Base-by-base conservation (phyloP, 2,113 vertebrate species). In the Panurus biarmicus region DNA sequence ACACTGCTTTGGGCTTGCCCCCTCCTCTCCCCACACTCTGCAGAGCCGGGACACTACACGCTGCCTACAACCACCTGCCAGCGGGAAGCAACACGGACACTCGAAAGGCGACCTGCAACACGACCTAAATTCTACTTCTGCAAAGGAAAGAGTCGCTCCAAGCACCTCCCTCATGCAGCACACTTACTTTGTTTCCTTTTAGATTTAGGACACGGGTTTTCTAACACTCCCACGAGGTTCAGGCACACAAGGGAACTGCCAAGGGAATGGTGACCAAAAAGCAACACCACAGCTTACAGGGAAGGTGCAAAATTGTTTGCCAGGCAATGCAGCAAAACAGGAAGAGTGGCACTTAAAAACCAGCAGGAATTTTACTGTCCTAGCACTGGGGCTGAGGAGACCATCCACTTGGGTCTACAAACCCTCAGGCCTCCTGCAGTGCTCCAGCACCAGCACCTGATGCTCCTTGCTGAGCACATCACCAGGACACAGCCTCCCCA, bases 61-160 rank as follows among this genome's bases (percentile, higher is more conserved):
- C 22, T 3, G 31, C 25, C 93, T 29, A 26, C 33, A 14, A 5
- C 38, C 29, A 29, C 36, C 69, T 22, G 80, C 44, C 57, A 61
- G 58, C 74, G 40, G 7, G 35, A 28, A 58, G 66, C 54, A 53
- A 54, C 33, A n/a, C 33, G 62, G 19, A 20, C 6, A 71, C 22
- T 8, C 51, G 75, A 84, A 76, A 58, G 84, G 77, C 0, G 3
- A 84, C 84, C 76, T 84, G 89, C 80, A 77, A 17, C 7, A 33
- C 13, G 73, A 95, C 94, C 91, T 71, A 53, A 67, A 94, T 95
- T 84, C 85, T 60, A 42, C 72, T 85, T 72, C 78, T 71, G 73
- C 51, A 81, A 64, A 90, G 70, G 6, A 11, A 80, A 86, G 87
- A 83, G 44, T n/a, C 42, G 29, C 76, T 80, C 65, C 69, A 54